phyloP scores from a whole-genome alignment of 2,797 vertebrate species.

The Sebastes hopkinsi region DNA sequence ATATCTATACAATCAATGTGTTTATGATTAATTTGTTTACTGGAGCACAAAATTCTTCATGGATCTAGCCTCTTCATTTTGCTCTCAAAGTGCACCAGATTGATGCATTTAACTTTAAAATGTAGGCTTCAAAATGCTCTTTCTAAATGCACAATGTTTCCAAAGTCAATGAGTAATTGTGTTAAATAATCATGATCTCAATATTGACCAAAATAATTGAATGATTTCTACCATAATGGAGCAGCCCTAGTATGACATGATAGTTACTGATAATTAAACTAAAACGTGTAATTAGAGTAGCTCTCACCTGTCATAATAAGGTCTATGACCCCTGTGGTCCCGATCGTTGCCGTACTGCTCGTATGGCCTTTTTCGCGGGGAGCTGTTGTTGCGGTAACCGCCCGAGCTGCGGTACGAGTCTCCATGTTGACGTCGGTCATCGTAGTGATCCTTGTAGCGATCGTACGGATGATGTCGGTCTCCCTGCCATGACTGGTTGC shows the following conservation, averaged over 20 bases:
- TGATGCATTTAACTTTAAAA: background rate
- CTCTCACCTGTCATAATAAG: constrained; percentile 94
- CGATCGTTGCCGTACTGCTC: constrained; percentile 95
- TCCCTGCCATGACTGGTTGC: constrained; percentile 91
- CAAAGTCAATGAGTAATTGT: background rate
- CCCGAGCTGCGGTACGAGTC: constrained; percentile 91
- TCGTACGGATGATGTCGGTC: constrained; percentile 96
- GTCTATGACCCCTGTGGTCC: constrained; percentile 92
- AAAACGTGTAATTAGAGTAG: background rate
- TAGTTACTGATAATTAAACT: accelerated
- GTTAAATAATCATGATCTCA: background rate
- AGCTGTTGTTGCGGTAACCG: constrained; percentile 89
- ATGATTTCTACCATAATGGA: background rate
- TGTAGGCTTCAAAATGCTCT: background rate
- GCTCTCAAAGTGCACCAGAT: background rate
- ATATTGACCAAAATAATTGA: background rate
- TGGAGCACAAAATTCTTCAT: background rate
- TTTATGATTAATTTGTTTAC: background rate
- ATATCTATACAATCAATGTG: background rate
- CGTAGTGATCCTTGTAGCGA: constrained; percentile 96
- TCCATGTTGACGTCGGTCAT: constrained; percentile 88
- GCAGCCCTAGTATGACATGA: background rate
- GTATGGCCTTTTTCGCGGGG: constrained; percentile 91
- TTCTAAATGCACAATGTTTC: background rate
- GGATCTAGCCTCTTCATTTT: background rate